Evolutionary conservation across 2,113 vertebrate genomes (phyloP).

Genomic region (Embiotoca jacksoni): DNA sequence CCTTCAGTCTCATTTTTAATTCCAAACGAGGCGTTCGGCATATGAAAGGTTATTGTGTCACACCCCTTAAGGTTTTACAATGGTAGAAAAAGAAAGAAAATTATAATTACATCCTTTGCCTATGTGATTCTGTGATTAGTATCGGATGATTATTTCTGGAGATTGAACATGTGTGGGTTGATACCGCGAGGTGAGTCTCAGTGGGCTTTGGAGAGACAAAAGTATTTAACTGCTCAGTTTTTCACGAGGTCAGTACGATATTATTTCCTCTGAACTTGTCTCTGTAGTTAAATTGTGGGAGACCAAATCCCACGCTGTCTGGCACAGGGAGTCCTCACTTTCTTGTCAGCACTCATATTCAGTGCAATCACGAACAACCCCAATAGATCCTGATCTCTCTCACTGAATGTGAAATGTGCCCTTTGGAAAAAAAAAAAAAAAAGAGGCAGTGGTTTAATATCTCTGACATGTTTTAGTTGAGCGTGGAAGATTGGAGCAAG

Average conservation of each 20-base stretch:
- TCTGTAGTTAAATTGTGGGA: slow-evolving; percentile 84
- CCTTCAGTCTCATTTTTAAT: slow-evolving; percentile 76
- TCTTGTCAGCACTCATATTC: slow-evolving; percentile 70
- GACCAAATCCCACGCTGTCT: slow-evolving; percentile 82
- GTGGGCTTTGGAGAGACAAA: slow-evolving; percentile 83
- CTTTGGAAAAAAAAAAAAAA: slow-evolving; percentile 33
- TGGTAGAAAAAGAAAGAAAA: slow-evolving; percentile 86
- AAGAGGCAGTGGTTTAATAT: slow-evolving; percentile 45
- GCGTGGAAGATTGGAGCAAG: slow-evolving; percentile 24
- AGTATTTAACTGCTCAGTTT: slow-evolving; percentile 85
- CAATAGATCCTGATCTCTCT: slow-evolving; percentile 70
- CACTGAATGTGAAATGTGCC: slow-evolving; percentile 66
- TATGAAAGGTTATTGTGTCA: slow-evolving; percentile 85
- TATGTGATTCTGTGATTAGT: slow-evolving; percentile 89
- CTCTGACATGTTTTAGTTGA: slow-evolving; percentile 51
- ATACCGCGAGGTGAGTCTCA: slow-evolving; percentile 83
- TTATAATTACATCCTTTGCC: slow-evolving; percentile 92
- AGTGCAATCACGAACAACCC: slow-evolving; percentile 53
- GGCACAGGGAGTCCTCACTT: slow-evolving; percentile 53
- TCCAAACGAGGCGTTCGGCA: slow-evolving; percentile 71
- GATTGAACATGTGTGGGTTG: slow-evolving; percentile 84
- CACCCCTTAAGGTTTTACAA: slow-evolving; percentile 87
- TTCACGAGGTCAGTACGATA: slow-evolving; percentile 81
- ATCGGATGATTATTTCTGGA: slow-evolving; percentile 83
- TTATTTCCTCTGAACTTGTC: slow-evolving; percentile 80